These are phyloP conservation scores for Latrodectus elegans DNA, from an alignment of 2,888 invertebrate genomes.

Conservation along the genomic window DNA sequence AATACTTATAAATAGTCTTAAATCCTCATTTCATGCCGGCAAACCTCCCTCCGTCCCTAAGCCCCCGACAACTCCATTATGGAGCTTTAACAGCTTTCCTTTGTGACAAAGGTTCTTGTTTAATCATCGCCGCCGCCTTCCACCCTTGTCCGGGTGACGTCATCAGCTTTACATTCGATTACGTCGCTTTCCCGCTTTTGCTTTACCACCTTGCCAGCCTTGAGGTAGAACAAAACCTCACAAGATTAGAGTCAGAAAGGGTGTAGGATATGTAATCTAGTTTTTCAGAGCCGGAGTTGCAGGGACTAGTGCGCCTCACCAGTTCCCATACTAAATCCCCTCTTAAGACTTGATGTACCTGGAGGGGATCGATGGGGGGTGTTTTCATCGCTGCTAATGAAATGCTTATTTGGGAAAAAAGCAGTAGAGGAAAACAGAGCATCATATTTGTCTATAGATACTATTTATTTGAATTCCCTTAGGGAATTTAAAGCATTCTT, in stretches of 20 bases:
- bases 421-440: no score
- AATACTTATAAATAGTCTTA: background rate
- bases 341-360: background rate
- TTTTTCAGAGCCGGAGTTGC: constrained; percentile 9
- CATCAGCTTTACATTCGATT: constrained; percentile 53
- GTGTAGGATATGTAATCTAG: constrained; percentile 18
- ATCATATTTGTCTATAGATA: no score
- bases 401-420: background rate
- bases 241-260: constrained; percentile 15
- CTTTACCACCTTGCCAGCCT: constrained; percentile 10
- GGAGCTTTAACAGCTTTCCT: constrained; percentile 53
- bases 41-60: constrained; percentile 8
- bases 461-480: no score
- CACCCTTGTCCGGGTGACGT: constrained; percentile 31
- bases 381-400: constrained; percentile 19
- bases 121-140: constrained; percentile 43
- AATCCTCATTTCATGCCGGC: background rate
- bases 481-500: no score
- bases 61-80: constrained; percentile 58
- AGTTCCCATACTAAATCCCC: background rate
- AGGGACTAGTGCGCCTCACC: constrained; percentile 13
- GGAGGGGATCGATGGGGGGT: background rate
- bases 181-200: constrained; percentile 19
- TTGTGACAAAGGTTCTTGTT: constrained; percentile 54
- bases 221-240: constrained; percentile 42